A percentile compares a stretch with the other conserved stretches of the same genome.
phyloP scores from a whole-genome alignment of 2,797 vertebrate genomes.

The Danio choprae region DNA sequence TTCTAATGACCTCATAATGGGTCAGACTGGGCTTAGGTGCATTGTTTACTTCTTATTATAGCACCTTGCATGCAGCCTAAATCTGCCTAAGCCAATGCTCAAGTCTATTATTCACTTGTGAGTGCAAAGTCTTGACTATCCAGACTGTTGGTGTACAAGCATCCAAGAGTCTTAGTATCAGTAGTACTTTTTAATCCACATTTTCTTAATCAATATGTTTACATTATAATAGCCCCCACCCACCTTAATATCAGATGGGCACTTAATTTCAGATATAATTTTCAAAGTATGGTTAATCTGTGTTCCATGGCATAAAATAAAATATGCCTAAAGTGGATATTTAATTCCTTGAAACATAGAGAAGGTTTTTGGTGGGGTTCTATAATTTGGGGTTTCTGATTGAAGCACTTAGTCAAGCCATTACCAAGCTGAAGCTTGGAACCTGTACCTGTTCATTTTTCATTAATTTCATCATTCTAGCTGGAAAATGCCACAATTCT shows the following conservation, averaged over 20 bases:
- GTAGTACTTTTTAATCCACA: too few species aligned
- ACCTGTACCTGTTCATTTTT: constrained; percentile 45
- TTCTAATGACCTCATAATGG: constrained; percentile 30
- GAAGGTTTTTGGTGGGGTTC: constrained; percentile 20
- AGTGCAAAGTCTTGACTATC: constrained; percentile 19
- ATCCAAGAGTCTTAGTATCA: not conserved
- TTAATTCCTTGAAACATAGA: constrained; percentile 9
- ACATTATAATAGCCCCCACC: too few species aligned
- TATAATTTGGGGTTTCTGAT: constrained; percentile 52
- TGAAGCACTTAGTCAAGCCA: constrained; percentile 65
- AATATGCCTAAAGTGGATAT: not conserved
- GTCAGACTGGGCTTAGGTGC: constrained; percentile 29
- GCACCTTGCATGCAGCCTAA: constrained; percentile 15
- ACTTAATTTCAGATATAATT: too few species aligned
- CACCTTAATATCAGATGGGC: too few species aligned
- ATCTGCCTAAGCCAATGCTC: not conserved
- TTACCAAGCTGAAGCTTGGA: constrained; percentile 71
- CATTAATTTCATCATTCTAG: constrained; percentile 64
- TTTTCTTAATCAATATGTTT: too few species aligned
- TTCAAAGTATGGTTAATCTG: not conserved
- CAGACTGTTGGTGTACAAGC: not conserved
- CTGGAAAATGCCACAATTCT: constrained; percentile 66
- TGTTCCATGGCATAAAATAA: not conserved
- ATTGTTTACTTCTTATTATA: constrained; percentile 33
- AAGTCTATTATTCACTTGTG: not conserved